Conservation (phyloP, 2,113 vertebrate genomes). For the Toxostoma redivivum region DNA sequence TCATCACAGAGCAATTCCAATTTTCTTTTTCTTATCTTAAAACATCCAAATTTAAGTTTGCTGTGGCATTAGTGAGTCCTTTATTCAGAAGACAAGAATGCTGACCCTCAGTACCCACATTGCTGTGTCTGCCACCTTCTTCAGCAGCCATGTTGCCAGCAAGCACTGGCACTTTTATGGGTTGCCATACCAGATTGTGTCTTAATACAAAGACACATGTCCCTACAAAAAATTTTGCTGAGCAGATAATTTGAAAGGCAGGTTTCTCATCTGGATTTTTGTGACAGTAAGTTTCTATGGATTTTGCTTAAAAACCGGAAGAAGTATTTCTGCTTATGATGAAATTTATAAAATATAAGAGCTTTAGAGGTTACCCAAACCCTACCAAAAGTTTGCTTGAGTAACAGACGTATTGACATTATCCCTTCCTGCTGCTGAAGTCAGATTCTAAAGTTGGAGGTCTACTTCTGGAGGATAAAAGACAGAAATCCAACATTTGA, state of each 20-base stretch:
- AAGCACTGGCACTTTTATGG: background rate
- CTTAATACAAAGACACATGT: background rate
- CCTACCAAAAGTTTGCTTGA: background rate
- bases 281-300: background rate
- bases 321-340: background rate
- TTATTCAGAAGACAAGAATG: background rate
- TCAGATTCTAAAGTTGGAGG: background rate
- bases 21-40: background rate
- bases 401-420: background rate
- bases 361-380: background rate
- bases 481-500: background rate
- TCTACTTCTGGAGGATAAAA: background rate
- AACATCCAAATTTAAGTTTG: background rate
- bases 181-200: accelerated
- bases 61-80: background rate
- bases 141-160: accelerated
- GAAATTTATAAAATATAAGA: background rate
- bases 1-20: background rate
- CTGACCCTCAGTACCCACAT: accelerated
- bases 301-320: background rate
- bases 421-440: background rate
- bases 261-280: background rate
- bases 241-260: background rate
- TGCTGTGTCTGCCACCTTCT: background rate
- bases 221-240: background rate